These are phyloP conservation scores for Oligia latruncula DNA, from an alignment of 2,888 invertebrate species.

Conservation along the genomic window DNA sequence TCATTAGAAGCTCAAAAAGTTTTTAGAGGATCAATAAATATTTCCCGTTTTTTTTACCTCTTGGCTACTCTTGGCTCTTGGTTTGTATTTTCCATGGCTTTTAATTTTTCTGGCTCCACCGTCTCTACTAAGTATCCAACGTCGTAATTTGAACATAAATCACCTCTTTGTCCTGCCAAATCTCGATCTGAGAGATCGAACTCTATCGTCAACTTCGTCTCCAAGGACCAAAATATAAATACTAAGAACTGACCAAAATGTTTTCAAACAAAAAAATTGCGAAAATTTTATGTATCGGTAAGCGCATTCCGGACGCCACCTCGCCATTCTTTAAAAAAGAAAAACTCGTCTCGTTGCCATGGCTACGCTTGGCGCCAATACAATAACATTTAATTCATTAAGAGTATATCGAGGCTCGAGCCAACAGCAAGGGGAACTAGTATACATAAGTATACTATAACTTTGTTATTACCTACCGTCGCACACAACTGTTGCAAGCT, in stretches of 20 bases:
- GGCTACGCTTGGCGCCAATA: slow-evolving; percentile 39
- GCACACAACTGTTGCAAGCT: slow-evolving; percentile 18
- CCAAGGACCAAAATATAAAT: neutral
- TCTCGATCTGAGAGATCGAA: too few species aligned
- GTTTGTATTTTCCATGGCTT: too few species aligned
- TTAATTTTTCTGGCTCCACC: neutral
- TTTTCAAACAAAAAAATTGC: neutral
- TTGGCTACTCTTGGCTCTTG: neutral
- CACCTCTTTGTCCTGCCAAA: neutral
- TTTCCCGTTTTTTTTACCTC: neutral
- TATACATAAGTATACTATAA: neutral
- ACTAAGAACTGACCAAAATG: neutral
- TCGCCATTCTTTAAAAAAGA: slow-evolving; percentile 39
- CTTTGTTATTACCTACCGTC: slow-evolving; percentile 1
- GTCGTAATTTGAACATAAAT: neutral
- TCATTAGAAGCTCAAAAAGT: neutral
- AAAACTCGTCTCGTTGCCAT: slow-evolving; percentile 56
- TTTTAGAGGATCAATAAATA: neutral
- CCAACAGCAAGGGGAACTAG: slow-evolving; percentile 2
- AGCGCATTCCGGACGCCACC: neutral
- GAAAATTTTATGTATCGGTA: neutral
- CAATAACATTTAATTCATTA: slow-evolving; percentile 50
- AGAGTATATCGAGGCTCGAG: slow-evolving; percentile 4
- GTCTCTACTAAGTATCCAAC: too few species aligned
- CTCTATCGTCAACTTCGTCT: neutral